Conservation (phyloP, 2,113 vertebrate genomes). For the Ptilorrhoa leucosticta region DNA sequence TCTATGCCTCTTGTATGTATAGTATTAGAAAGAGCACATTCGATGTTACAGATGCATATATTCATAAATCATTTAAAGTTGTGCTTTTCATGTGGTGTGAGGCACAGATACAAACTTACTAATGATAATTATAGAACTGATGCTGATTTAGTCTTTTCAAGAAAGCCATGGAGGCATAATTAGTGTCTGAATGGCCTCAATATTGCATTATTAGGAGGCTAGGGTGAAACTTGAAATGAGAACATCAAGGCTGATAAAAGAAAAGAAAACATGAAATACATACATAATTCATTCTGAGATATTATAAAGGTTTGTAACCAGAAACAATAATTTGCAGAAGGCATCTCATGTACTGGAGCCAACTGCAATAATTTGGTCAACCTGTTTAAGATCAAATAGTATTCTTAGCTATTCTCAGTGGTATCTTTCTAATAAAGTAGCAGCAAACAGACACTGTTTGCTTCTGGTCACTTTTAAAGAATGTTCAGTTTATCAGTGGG, state of each 20-base stretch:
- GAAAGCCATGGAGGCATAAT: constrained; percentile 90
- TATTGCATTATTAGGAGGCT: constrained; percentile 91
- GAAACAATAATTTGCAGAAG: constrained; percentile 82
- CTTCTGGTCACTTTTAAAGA: constrained; percentile 85
- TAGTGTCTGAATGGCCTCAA: constrained; percentile 94
- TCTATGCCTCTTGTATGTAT: neutral
- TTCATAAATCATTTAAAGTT: constrained; percentile 81
- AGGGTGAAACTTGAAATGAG: constrained; percentile 87
- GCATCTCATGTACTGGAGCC: constrained; percentile 72
- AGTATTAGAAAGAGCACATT: constrained; percentile 34
- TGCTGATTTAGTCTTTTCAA: constrained; percentile 93
- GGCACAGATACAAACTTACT: constrained; percentile 79
- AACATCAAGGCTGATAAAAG: constrained; percentile 89
- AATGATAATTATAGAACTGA: constrained; percentile 94
- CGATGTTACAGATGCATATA: constrained; percentile 70
- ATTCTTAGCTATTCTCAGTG: constrained; percentile 82
- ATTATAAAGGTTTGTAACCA: constrained; percentile 82
- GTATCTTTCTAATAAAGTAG: constrained; percentile 84
- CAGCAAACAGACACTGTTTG: constrained; percentile 83
- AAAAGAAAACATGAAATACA: constrained; percentile 86
- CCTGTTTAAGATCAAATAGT: constrained; percentile 84
- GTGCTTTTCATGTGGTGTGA: constrained; percentile 77
- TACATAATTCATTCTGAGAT: constrained; percentile 85
- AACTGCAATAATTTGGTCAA: constrained; percentile 81
- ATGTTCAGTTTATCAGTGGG: constrained; percentile 81